These are phyloP conservation scores for Drosophila fuyamai DNA, from an alignment of 1,140 invertebrate species.

Conservation along the genomic window DNA sequence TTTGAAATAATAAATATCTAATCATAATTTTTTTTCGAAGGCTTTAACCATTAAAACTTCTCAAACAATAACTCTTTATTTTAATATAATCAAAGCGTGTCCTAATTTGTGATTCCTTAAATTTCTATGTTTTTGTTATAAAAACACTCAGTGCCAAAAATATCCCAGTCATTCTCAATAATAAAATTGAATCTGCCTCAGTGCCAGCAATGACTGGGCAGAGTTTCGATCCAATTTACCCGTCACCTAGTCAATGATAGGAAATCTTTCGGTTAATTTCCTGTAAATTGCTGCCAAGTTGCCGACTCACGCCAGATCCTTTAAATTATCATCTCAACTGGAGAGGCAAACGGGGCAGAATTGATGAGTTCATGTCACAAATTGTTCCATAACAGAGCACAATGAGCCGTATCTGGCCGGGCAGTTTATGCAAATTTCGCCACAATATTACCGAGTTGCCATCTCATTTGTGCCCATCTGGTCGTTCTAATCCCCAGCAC, in stretches of 20 bases:
- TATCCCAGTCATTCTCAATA: conserved; percentile 10
- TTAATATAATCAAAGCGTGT: conserved; percentile 5
- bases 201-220: conserved; percentile 21
- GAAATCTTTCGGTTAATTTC: conserved; percentile 57
- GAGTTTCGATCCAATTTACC: conserved; percentile 22
- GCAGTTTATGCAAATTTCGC: conserved; percentile 86
- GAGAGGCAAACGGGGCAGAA: conserved; percentile 28
- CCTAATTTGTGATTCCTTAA: conserved; percentile 5
- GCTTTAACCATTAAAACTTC: too few species aligned
- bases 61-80: conserved; percentile 7
- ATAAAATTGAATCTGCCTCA: conserved; percentile 14
- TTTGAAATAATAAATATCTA: too few species aligned
- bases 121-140: conserved; percentile 2
- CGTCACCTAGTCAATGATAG: conserved; percentile 48
- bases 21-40: too few species aligned
- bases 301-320: conserved; percentile 48
- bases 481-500: conserved; percentile 50
- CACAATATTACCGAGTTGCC: conserved; percentile 47
- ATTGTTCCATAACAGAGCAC: conserved; percentile 47
- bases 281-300: conserved; percentile 48
- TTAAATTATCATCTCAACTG: conserved; percentile 36
- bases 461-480: conserved; percentile 15
- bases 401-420: conserved; percentile 45
- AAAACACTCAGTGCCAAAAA: conserved; percentile 18
- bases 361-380: conserved; percentile 47